Conservation (phyloP, 2,113 vertebrate genomes). For the Ceyx melanurus region DNA sequence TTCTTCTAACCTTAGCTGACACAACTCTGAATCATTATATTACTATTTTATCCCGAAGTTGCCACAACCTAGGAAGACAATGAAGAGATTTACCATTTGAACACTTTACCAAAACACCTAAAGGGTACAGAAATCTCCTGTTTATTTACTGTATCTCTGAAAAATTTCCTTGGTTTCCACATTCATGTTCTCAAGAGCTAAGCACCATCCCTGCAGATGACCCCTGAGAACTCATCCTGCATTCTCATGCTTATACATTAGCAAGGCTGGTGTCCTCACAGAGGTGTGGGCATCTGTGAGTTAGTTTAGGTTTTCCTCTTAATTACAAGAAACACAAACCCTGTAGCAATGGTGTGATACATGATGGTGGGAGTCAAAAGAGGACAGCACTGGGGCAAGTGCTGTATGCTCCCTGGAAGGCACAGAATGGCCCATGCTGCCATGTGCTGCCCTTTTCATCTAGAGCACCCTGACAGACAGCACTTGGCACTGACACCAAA, state of each 20-base stretch:
- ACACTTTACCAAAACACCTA: background rate
- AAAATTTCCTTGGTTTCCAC: background rate
- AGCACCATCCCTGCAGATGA: background rate
- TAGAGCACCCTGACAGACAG: background rate
- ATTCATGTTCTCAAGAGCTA: background rate
- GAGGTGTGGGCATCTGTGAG: background rate
- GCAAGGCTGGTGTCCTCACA: background rate
- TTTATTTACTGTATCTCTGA: background rate
- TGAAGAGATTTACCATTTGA: background rate
- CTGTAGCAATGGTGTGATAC: background rate
- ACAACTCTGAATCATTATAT: background rate
- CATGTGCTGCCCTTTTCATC: fast-evolving
- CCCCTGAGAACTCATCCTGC: background rate
- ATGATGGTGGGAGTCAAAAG: background rate
- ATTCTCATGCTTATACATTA: background rate
- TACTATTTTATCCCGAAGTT: background rate
- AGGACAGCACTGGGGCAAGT: background rate
- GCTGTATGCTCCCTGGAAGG: background rate
- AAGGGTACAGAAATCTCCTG: background rate
- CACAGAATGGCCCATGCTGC: background rate
- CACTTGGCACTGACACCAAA: background rate
- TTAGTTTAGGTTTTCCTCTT: background rate
- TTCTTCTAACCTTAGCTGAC: background rate
- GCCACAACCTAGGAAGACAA: background rate
- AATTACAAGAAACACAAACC: background rate